phyloP scores from a whole-genome alignment of 2,797 vertebrate species.

The Onychomys torridus region DNA sequence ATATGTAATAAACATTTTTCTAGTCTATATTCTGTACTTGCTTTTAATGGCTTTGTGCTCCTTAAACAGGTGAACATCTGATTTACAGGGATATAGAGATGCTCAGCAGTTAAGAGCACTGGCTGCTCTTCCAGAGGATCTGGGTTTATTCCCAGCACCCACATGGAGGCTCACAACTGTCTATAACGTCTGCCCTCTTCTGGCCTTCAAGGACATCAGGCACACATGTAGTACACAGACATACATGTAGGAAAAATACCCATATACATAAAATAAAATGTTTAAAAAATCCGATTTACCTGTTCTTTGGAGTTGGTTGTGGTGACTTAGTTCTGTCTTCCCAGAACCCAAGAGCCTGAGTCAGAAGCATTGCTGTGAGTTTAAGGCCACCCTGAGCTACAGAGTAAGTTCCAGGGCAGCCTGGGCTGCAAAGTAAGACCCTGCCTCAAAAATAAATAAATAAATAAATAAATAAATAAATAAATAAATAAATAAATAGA shows the following conservation, averaged over 20 bases:
- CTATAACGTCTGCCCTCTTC: background rate
- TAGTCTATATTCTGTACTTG: background rate
- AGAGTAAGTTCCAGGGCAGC: background rate
- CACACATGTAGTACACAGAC: background rate
- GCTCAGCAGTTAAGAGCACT: background rate
- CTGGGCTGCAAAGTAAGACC: background rate
- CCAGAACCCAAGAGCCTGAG: background rate
- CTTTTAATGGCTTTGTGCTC: conserved; percentile 1
- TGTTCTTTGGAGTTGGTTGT: background rate
- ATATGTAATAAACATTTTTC: background rate
- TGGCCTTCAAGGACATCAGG: background rate
- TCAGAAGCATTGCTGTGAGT: background rate
- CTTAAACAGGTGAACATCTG: background rate
- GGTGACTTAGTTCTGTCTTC: background rate
- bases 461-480: background rate
- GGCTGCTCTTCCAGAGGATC: background rate
- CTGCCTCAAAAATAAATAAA: background rate
- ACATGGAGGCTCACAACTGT: background rate
- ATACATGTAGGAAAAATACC: background rate
- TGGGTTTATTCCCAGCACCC: background rate
- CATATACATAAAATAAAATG: background rate
- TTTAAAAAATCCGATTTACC: background rate
- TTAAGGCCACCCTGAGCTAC: too few species aligned
- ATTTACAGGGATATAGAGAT: background rate
- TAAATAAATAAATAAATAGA: background rate